Evolutionary conservation across 2,113 vertebrate genomes (phyloP).

Genomic region (Lepidothrix coronata): DNA sequence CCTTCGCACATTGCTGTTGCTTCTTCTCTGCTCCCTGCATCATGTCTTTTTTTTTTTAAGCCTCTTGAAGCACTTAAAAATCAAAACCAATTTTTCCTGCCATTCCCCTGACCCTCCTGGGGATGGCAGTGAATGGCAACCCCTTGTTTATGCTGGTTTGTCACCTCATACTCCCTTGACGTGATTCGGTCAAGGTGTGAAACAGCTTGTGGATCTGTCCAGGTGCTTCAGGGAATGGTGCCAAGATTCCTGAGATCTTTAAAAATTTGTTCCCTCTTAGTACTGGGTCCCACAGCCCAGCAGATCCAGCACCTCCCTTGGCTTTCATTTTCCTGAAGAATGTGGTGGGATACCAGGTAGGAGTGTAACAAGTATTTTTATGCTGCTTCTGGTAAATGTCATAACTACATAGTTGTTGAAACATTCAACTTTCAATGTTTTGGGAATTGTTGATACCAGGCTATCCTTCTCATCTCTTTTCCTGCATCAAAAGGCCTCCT

Average conservation of each 20-base stretch:
- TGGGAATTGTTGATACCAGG: not conserved
- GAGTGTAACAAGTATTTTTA: not conserved
- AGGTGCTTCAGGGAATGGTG: not conserved
- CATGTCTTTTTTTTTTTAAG: not conserved
- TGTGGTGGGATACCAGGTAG: not conserved
- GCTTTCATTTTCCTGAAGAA: not conserved
- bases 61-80: not conserved
- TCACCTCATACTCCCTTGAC: not conserved
- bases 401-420: not conserved
- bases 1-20: not conserved
- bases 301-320: not conserved
- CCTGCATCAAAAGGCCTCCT: not conserved
- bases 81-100: accelerated
- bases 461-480: not conserved
- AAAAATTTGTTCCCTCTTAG: not conserved
- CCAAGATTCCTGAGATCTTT: not conserved
- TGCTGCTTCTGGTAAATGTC: not conserved
- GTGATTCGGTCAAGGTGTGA: accelerated
- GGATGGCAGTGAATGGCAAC: not conserved
- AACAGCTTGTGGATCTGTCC: not conserved
- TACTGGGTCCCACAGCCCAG: not conserved
- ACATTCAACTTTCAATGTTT: not conserved
- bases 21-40: not conserved
- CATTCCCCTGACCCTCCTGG: accelerated
- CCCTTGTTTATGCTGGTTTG: not conserved